phyloP scores from a whole-genome alignment of 2,888 invertebrate genomes.

The Galeopsomyia nigrocyanea region DNA sequence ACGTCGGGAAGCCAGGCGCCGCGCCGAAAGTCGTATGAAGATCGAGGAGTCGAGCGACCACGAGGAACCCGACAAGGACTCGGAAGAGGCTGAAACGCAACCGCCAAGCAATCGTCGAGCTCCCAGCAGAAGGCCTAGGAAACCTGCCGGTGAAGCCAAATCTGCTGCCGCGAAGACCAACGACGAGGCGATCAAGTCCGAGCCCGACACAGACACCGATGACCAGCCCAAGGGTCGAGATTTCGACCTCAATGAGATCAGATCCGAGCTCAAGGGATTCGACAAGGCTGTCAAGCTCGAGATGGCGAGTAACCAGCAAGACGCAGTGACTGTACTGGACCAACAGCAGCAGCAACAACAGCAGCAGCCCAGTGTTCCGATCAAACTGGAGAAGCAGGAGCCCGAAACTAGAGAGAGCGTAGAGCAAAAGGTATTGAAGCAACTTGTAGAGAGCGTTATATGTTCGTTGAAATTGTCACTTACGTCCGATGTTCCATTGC shows the following conservation, averaged over 20 bases:
- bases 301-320: constrained; percentile 65
- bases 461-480: too few relatives aligned
- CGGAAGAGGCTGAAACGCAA: constrained; percentile 41
- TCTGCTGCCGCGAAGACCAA: too few relatives aligned
- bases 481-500: not conserved
- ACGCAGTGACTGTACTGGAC: constrained; percentile 63
- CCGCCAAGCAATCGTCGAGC: constrained; percentile 56
- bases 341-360: constrained; percentile 64
- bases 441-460: too few relatives aligned
- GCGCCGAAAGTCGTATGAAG: constrained; percentile 70
- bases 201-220: constrained; percentile 70
- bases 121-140: constrained; percentile 59
- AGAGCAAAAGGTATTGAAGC: constrained; percentile 37
- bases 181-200: constrained; percentile 65
- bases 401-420: constrained; percentile 4
- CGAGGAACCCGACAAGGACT: constrained; percentile 61
- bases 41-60: constrained; percentile 63
- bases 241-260: constrained; percentile 87
- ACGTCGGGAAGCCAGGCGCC: constrained; percentile 63
- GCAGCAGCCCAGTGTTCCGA: not conserved
- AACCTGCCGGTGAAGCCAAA: constrained; percentile 64
- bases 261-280: constrained; percentile 87
- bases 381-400: constrained; percentile 40
- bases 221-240: constrained; percentile 78
- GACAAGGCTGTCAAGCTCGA: constrained; percentile 74